phyloP scores from a whole-genome alignment of 2,797 vertebrate species.

The Chaetophractus vellerosus region DNA sequence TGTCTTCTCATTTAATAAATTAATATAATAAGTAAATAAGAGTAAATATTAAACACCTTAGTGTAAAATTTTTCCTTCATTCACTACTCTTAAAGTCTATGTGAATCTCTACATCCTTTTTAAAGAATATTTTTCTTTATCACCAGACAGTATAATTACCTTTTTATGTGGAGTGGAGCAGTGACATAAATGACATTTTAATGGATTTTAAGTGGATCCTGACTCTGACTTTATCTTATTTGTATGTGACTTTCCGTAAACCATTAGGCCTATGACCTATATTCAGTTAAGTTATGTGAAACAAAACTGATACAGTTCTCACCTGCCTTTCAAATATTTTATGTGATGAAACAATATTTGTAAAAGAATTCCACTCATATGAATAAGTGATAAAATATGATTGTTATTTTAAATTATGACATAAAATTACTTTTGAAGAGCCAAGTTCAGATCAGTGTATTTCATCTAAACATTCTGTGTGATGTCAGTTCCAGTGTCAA shows the following conservation, averaged over 20 bases:
- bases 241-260: slow-evolving; percentile 71
- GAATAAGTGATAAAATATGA: not conserved
- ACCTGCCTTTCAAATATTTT: slow-evolving; percentile 25
- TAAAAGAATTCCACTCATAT: not conserved
- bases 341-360: not conserved
- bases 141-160: slow-evolving; percentile 60
- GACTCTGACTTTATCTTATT: slow-evolving; percentile 79
- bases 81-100: not conserved
- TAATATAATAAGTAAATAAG: not conserved
- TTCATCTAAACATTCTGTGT: slow-evolving; percentile 18
- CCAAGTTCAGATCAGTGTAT: not conserved
- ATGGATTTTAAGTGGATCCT: slow-evolving; percentile 81
- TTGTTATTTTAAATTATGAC: slow-evolving; percentile 18
- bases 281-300: slow-evolving; percentile 50
- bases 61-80: not conserved
- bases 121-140: slow-evolving; percentile 65
- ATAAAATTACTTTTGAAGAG: not conserved
- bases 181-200: slow-evolving; percentile 77
- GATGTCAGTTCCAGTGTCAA: not conserved
- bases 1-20: not conserved
- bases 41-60: not conserved
- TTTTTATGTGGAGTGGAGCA: slow-evolving; percentile 50
- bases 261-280: slow-evolving; percentile 62
- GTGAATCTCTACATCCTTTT: not conserved
- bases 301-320: not conserved